phyloP scores from a whole-genome alignment of 1,140 invertebrate species.

The Bilobella aurantiaca region DNA sequence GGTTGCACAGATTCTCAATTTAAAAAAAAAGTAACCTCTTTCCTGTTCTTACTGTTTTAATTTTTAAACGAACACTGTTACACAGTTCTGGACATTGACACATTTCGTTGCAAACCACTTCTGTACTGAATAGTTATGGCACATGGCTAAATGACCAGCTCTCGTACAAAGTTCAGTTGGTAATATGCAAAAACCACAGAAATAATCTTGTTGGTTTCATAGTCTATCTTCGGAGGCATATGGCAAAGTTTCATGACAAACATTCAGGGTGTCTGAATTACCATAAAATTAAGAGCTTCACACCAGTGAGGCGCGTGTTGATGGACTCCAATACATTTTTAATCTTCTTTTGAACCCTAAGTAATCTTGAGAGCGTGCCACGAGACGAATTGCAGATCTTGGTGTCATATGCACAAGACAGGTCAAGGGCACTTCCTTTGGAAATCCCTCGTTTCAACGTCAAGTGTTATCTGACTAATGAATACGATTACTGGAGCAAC shows the following conservation, averaged over 20 bases:
- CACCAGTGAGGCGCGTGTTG: background rate
- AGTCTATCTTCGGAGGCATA: background rate
- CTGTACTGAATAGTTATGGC: too few species aligned
- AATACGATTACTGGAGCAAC: background rate
- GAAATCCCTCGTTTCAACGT: background rate
- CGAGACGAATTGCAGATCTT: background rate
- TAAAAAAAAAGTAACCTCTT: too few species aligned
- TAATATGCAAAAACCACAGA: background rate
- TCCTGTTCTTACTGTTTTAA: too few species aligned
- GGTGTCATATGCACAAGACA: background rate
- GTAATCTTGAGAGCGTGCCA: background rate
- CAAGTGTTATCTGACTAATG: background rate
- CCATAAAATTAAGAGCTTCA: background rate
- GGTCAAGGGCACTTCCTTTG: background rate
- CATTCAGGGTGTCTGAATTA: background rate
- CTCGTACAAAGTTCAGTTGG: too few species aligned
- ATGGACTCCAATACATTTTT: too few species aligned
- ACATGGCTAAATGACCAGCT: too few species aligned
- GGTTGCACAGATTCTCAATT: background rate
- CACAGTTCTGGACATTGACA: too few species aligned
- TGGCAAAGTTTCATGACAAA: background rate
- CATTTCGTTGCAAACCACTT: too few species aligned
- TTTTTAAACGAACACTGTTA: too few species aligned
- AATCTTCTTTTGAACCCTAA: too few species aligned
- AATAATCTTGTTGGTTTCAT: too few species aligned